A percentile compares a stretch with the other conserved stretches of the same genome.
Evolutionary conservation across 2,797 vertebrate genomes (phyloP).

Genomic region (Chanos chanos): DNA sequence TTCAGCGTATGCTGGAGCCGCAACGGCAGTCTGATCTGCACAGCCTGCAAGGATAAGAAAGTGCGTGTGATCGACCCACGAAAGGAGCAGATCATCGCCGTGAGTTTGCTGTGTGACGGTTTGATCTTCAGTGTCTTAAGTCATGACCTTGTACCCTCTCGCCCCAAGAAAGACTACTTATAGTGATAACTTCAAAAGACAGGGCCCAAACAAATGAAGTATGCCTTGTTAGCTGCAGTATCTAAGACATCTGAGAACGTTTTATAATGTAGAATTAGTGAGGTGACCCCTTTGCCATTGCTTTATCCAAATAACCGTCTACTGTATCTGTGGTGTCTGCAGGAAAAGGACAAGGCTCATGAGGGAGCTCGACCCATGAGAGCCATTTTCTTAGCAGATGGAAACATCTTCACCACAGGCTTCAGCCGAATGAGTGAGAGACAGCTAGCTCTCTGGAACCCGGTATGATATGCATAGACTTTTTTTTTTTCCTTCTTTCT

Average conservation of each 20-base stretch:
- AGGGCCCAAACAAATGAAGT: no score
- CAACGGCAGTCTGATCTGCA: slow-evolving; percentile 92
- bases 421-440: slow-evolving; percentile 99
- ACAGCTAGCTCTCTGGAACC: slow-evolving; percentile 95
- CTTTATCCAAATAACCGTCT: slow-evolving; percentile 30
- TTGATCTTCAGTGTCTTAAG: background rate
- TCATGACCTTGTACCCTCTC: no score
- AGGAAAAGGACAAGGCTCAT: slow-evolving; percentile 98
- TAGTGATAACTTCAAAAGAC: no score
- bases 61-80: slow-evolving; percentile 92
- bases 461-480: no score
- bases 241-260: background rate
- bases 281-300: background rate
- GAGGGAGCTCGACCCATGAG: slow-evolving; percentile 95
- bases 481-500: no score
- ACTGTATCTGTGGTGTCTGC: slow-evolving; percentile 32
- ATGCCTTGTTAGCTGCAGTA: no score
- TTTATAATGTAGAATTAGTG: background rate
- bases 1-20: slow-evolving; percentile 96
- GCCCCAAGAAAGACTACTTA: no score
- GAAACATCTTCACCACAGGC: slow-evolving; percentile 96
- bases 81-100: slow-evolving; percentile 84
- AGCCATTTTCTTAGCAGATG: slow-evolving; percentile 92
- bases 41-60: slow-evolving; percentile 97
- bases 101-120: slow-evolving; percentile 66